A percentile compares a stretch with the other conserved stretches of the same genome.
Evolutionary conservation across 2,113 vertebrate genomes (phyloP).

Genomic region (Neogale vison): DNA sequence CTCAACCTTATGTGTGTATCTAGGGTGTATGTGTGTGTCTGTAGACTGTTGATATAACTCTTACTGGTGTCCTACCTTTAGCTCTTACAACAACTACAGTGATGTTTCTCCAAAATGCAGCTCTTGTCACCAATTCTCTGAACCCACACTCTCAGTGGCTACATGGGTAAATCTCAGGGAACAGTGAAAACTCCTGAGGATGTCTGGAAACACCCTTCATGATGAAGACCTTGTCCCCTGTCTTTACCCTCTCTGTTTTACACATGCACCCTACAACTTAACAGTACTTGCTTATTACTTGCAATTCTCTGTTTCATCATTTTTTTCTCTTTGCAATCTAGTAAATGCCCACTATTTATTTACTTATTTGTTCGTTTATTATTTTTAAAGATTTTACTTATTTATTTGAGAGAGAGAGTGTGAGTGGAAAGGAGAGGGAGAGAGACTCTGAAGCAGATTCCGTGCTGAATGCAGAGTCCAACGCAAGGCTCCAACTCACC

Average conservation of each 20-base stretch:
- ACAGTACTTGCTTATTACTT: not conserved
- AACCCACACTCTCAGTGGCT: not conserved
- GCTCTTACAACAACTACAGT: not conserved
- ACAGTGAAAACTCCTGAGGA: not conserved
- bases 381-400: not conserved
- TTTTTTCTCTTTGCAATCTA: not conserved
- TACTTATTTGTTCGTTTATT: not conserved
- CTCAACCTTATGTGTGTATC: not conserved
- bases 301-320: no score
- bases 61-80: not conserved
- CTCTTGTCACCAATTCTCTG: not conserved
- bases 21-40: not conserved
- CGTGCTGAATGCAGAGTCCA: not conserved
- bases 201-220: no score
- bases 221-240: not conserved
- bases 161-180: not conserved
- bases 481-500: not conserved
- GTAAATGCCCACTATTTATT: not conserved
- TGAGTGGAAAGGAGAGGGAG: not conserved
- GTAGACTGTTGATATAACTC: not conserved
- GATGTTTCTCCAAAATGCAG: not conserved
- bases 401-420: not conserved
- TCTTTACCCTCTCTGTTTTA: not conserved
- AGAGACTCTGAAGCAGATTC: not conserved
- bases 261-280: rapidly evolving